Percentiles rank a stretch among this genome's conserved stretches.
Conservation (phyloP, 2,888 invertebrate genomes). For the Hyposoter dolosus region DNA sequence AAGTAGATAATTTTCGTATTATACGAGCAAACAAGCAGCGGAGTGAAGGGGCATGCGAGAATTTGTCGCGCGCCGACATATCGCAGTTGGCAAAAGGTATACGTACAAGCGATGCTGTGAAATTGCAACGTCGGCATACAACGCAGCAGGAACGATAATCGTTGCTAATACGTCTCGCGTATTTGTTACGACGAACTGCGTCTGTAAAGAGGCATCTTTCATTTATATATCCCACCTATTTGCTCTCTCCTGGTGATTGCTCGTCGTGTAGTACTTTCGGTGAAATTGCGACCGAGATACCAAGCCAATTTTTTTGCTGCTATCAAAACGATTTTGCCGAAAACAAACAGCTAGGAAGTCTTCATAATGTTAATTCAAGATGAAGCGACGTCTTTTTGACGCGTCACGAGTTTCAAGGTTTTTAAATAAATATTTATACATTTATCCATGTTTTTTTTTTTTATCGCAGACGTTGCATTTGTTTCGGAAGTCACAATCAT, state of each 20-base stretch:
- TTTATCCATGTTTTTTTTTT: neutral
- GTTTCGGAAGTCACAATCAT: constrained; percentile 51
- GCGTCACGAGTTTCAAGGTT: constrained; percentile 6
- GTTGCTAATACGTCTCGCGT: constrained; percentile 72
- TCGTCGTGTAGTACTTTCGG: neutral
- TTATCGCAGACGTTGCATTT: constrained; percentile 20
- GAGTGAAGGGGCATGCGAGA: constrained; percentile 64
- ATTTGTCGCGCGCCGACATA: constrained; percentile 67
- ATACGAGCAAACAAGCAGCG: constrained; percentile 58
- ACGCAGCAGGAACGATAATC: constrained; percentile 68
- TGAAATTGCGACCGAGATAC: constrained; percentile 30
- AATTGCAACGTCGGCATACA: constrained; percentile 53
- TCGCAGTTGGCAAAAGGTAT: constrained; percentile 40
- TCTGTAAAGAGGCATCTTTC: constrained; percentile 38
- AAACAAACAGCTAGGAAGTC: neutral
- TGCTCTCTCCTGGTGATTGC: constrained; percentile 36
- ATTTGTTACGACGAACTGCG: constrained; percentile 49
- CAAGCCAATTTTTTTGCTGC: neutral
- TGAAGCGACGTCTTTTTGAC: neutral
- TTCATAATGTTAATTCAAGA: neutral
- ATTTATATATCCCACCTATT: constrained; percentile 68
- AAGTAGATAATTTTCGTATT: constrained; percentile 79
- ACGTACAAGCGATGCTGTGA: constrained; percentile 40
- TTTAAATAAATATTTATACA: constrained; percentile 3
- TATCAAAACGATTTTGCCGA: constrained; percentile 14